phyloP scores from a whole-genome alignment of 2,113 vertebrate species.

The Tiliqua scincoides region DNA sequence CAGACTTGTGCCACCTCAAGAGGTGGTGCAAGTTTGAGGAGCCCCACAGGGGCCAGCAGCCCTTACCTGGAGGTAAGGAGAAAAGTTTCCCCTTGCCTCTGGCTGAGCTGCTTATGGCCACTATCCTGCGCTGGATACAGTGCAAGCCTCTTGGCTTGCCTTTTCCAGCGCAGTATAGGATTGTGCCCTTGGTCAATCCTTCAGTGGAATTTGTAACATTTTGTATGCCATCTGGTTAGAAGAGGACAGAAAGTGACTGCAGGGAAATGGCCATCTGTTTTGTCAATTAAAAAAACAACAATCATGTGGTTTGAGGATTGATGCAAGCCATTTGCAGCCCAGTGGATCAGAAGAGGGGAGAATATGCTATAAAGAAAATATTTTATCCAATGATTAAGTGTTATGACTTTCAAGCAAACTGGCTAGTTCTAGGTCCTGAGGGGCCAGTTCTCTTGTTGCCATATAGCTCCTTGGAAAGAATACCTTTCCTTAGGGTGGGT shows the following conservation, averaged over 20 bases:
- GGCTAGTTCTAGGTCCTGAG: too few species aligned
- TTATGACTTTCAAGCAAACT: too few species aligned
- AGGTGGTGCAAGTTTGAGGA: too few species aligned
- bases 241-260: slow-evolving; percentile 42
- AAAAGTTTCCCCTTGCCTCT: too few species aligned
- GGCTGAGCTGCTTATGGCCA: too few species aligned
- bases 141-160: too few species aligned
- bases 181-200: neutral
- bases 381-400: slow-evolving; percentile 12
- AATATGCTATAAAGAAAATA: neutral
- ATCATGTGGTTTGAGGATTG: slow-evolving; percentile 46
- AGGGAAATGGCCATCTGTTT: slow-evolving; percentile 69
- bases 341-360: slow-evolving; percentile 44
- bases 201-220: slow-evolving; percentile 1
- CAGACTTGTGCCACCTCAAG: too few species aligned
- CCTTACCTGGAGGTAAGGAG: too few species aligned
- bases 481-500: neutral
- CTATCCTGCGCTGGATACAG: too few species aligned
- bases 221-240: slow-evolving; percentile 57
- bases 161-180: too few species aligned
- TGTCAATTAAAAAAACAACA: slow-evolving; percentile 68
- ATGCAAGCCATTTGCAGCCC: slow-evolving; percentile 60
- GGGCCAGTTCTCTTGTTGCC: neutral
- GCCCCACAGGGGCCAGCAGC: too few species aligned
- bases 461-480: neutral